These are phyloP conservation scores for Antennarius striatus DNA, from an alignment of 2,113 vertebrate species.

Conservation along the genomic window DNA sequence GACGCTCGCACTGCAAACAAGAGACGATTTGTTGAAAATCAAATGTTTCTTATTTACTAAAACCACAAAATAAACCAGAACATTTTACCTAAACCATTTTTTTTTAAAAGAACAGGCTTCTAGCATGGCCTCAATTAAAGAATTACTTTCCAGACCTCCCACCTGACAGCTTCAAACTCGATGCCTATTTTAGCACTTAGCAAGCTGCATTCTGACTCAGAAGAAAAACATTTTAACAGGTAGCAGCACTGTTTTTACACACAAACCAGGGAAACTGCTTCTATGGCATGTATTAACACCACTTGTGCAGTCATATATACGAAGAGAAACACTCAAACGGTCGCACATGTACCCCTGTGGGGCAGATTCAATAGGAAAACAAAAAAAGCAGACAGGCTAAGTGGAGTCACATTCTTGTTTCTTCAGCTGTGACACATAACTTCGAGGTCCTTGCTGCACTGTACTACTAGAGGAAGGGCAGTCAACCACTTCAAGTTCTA, in stretches of 20 bases:
- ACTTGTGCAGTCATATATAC: constrained; percentile 24
- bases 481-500: constrained; percentile 25
- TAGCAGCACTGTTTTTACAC: constrained; percentile 40
- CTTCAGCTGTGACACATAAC: constrained; percentile 70
- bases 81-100: not conserved
- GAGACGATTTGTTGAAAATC: constrained; percentile 23
- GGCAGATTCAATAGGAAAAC: constrained; percentile 69
- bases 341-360: constrained; percentile 45
- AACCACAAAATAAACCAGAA: constrained; percentile 8
- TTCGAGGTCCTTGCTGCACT: constrained; percentile 34
- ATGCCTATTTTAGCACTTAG: constrained; percentile 28
- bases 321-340: constrained; percentile 39
- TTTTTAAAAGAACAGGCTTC: not conserved
- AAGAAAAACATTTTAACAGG: constrained; percentile 59
- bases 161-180: constrained; percentile 27
- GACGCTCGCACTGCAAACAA: constrained; percentile 81
- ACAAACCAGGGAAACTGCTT: constrained; percentile 43
- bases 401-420: constrained; percentile 72
- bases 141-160: constrained; percentile 48
- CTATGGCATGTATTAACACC: constrained; percentile 16
- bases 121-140: constrained; percentile 50
- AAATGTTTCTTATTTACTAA: constrained; percentile 5
- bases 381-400: constrained; percentile 66
- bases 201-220: constrained; percentile 23
- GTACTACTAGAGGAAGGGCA: constrained; percentile 13